These are phyloP conservation scores for Falco novaeseelandiae DNA, from an alignment of 2,797 vertebrate genomes.

Conservation along the genomic window DNA sequence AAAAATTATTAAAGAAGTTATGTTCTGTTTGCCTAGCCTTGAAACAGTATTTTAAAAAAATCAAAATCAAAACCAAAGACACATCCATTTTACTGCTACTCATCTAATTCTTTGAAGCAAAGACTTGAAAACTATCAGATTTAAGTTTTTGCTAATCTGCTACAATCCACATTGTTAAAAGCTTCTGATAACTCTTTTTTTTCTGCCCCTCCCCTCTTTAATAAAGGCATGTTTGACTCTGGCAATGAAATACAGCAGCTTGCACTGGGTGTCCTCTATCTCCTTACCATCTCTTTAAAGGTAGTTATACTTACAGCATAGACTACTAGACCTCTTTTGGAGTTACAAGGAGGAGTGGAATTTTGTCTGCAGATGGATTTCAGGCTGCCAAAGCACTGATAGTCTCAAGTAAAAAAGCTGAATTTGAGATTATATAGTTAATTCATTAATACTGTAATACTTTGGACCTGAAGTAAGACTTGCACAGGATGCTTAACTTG, in stretches of 20 bases:
- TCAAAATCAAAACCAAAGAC: background rate
- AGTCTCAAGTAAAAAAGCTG: fast-evolving
- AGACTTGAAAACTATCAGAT: background rate
- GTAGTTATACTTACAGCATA: background rate
- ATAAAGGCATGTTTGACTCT: background rate
- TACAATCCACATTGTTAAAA: background rate
- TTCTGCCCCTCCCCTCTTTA: background rate
- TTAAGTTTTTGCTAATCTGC: background rate
- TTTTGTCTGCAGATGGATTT: background rate
- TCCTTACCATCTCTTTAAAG: background rate
- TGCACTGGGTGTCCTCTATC: background rate
- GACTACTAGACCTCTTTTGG: background rate
- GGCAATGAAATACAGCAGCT: background rate
- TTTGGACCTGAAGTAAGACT: background rate
- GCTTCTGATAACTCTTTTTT: background rate
- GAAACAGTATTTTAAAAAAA: background rate
- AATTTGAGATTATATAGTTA: background rate
- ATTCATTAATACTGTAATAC: background rate
- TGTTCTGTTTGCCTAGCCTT: background rate
- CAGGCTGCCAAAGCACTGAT: background rate
- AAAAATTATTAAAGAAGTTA: background rate
- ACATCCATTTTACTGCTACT: background rate
- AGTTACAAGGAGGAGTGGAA: background rate
- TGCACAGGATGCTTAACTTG: background rate
- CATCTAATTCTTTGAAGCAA: background rate